A percentile compares a stretch with the other conserved stretches of the same genome.
These are phyloP conservation scores for Acyrthosiphon pisum DNA, from an alignment of 1,140 invertebrate genomes.

Conservation along the genomic window DNA sequence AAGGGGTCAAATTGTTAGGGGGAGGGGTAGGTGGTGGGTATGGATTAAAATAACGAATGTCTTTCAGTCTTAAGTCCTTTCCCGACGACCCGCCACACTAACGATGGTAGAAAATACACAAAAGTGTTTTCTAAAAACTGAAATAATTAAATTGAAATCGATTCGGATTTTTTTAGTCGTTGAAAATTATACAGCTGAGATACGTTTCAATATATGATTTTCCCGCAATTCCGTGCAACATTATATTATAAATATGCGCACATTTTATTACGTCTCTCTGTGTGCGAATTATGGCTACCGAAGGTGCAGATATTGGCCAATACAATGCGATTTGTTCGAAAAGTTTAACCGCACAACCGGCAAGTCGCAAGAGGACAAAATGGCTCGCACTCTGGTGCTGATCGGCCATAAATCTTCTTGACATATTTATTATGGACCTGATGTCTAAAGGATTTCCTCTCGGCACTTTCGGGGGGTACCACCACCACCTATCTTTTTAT, in stretches of 20 bases:
- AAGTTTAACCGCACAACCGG: not conserved
- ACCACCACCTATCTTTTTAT: not conserved
- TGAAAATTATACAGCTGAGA: not conserved
- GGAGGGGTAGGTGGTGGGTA: not conserved
- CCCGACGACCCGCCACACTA: not conserved
- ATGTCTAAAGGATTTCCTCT: conserved; percentile 50
- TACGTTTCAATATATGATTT: not conserved
- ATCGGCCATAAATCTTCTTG: conserved; percentile 54
- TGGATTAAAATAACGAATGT: conserved; percentile 41
- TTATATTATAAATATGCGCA: not conserved
- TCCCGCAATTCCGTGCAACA: not conserved
- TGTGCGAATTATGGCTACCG: not conserved
- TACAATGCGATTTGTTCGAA: not conserved
- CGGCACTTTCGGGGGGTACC: conserved; percentile 18
- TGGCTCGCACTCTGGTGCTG: conserved; percentile 6
- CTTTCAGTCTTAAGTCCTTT: not conserved
- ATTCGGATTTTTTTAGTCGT: not conserved
- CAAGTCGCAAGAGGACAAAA: conserved; percentile 30
- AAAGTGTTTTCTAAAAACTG: not conserved
- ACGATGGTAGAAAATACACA: not conserved
- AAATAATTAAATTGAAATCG: not conserved
- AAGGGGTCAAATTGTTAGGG: not conserved
- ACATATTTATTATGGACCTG: conserved; percentile 52
- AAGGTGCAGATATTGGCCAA: not conserved
- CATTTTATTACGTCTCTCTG: not conserved